phyloP scores from a whole-genome alignment of 2,113 vertebrate species.

The Proteles cristata region DNA sequence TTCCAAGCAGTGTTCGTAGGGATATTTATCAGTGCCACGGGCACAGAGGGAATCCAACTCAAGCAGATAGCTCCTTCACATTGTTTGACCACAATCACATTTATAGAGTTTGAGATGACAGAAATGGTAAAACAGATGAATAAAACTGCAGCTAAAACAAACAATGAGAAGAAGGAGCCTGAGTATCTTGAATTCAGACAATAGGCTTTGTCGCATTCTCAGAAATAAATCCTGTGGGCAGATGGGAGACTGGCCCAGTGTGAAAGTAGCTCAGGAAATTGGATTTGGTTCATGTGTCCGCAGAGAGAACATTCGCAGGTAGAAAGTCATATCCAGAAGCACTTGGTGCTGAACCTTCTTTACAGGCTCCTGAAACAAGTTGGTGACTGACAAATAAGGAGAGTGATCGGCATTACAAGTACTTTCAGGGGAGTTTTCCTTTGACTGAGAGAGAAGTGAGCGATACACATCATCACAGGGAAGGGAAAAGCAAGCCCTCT shows the following conservation, averaged over 20 bases:
- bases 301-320: not conserved
- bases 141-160: not conserved
- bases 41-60: not conserved
- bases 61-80: not conserved
- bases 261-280: not conserved
- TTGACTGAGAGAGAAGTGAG: not conserved
- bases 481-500: not conserved
- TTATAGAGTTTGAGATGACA: not conserved
- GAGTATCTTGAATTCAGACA: slow-evolving; percentile 35
- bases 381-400: not conserved
- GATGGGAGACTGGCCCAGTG: accelerated
- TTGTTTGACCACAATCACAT: not conserved
- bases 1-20: not conserved
- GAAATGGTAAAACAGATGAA: not conserved
- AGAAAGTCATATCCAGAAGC: not conserved
- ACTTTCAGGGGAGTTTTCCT: not conserved
- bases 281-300: not conserved
- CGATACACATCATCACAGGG: not conserved
- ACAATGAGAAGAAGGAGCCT: not conserved
- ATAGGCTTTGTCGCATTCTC: not conserved
- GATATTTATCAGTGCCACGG: not conserved
- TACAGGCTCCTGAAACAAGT: not conserved
- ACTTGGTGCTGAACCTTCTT: not conserved
- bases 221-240: not conserved
- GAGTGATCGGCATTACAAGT: not conserved